Evolutionary conservation across 2,797 vertebrate species (phyloP), one percentile per base, ranked within the genome.

Genomic region (Malurus leucopterus): DNA sequence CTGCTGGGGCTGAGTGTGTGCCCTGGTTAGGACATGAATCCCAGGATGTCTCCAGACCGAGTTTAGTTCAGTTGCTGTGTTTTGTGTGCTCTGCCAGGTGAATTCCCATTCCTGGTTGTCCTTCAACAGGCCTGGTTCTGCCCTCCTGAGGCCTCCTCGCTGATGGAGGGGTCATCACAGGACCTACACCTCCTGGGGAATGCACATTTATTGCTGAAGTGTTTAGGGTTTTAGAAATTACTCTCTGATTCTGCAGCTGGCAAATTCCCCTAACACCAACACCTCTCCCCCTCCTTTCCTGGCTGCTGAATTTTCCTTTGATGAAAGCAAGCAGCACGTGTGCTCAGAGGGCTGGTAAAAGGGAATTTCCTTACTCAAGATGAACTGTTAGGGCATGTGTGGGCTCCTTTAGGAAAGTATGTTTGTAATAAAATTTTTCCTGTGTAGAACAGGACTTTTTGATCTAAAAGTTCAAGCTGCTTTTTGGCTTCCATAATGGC

Each of bases 341-440:
- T 1, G 1, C 46, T 70, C 27, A 3, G 62, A 21, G 62, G 30
- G 83, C 55, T 12, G 53, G 51, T 16, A 49, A n/a, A 69, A 72
- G 87, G 91, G 85, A 75, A 80, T 92, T 95, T 89, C 76, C 92
- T 53, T 63, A 83, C 26, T 34, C 36, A 44, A 21, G 36, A 51
- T 59, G 80, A 89, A 70, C 51, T 67, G 73, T 58, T n/a, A 29
- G 63, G 83, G 59, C 59, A 24, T 65, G 92, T 72, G 91, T 68
- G 55, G 55, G 77, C 79, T 81, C 73, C 72, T 86, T 71, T 26
- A 75, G 73, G 70, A 83, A 55, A 57, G 38, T 58, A 11, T 68
- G 70, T 81, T 92, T 88, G 59, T 46, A 81, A 78, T 72, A 62
- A 75, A 43, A 5, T 15, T 43, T 34, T 85, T 88, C 65, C 61